phyloP scores from a whole-genome alignment of 2,888 invertebrate species.

The Doris montereyensis region DNA sequence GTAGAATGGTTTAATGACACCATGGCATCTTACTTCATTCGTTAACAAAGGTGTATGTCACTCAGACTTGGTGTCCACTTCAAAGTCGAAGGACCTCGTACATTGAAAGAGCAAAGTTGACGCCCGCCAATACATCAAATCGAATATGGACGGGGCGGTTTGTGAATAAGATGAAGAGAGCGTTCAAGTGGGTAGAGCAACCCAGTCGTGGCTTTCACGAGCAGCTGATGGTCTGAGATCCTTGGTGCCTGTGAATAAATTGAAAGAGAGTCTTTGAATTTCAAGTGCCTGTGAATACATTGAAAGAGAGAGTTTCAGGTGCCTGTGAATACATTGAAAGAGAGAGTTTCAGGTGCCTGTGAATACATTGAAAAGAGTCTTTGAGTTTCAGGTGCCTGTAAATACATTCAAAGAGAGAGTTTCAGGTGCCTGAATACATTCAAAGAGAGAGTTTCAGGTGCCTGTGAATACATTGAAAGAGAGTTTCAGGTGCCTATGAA shows the following conservation, averaged over 20 bases:
- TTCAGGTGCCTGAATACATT: no score
- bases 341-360: no score
- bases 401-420: no score
- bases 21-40: constrained; percentile 92
- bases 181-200: constrained; percentile 97
- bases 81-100: constrained; percentile 76
- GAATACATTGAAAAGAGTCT: no score
- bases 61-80: constrained; percentile 87
- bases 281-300: no score
- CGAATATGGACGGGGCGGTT: constrained; percentile 97
- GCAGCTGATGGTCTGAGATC: constrained; percentile 92
- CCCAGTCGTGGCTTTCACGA: constrained; percentile 98
- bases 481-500: no score
- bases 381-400: no score
- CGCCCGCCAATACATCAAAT: constrained; percentile 94
- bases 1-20: not conserved
- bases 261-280: no score
- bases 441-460: no score
- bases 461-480: no score
- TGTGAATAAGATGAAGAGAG: constrained; percentile 98
- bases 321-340: no score
- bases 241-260: constrained; percentile 79
- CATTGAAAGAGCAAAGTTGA: constrained; percentile 96
- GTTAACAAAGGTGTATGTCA: constrained; percentile 93
- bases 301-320: no score